Percentiles rank a stretch among this genome's conserved stretches.
These are phyloP conservation scores for Harpegnathos saltator DNA, from an alignment of 1,140 invertebrate genomes.

Conservation along the genomic window DNA sequence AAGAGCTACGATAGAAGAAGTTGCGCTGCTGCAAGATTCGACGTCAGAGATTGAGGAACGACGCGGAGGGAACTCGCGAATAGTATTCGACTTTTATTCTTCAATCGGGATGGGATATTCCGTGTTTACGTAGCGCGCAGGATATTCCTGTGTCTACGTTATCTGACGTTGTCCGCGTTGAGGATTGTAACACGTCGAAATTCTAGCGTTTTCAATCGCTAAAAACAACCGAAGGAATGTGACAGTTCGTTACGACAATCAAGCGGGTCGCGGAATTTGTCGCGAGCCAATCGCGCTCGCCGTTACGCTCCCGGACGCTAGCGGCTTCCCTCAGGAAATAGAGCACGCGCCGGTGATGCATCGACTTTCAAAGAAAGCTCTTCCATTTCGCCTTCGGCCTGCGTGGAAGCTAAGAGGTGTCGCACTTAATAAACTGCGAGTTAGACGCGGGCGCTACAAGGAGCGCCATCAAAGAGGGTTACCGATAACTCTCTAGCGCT, in stretches of 20 bases:
- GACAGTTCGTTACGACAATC: constrained; percentile 24
- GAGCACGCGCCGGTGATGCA: constrained; percentile 50
- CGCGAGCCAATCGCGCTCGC: constrained; percentile 27
- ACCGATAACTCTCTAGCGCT: constrained; percentile 42
- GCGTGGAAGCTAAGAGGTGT: not conserved
- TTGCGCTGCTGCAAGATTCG: too few species aligned
- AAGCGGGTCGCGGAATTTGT: constrained; percentile 14
- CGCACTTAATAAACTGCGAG: constrained; percentile 44
- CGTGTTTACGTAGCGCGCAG: not conserved
- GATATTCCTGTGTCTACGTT: not conserved
- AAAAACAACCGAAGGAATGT: not conserved
- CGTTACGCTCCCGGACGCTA: not conserved
- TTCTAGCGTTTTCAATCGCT: not conserved
- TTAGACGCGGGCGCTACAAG: constrained; percentile 20
- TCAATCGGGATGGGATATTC: too few species aligned
- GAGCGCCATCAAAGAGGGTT: not conserved
- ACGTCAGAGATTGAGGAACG: too few species aligned
- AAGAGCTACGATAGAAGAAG: too few species aligned
- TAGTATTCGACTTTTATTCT: too few species aligned
- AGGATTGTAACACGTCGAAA: not conserved
- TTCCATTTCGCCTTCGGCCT: not conserved
- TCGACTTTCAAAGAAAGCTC: constrained; percentile 16
- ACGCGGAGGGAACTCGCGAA: too few species aligned
- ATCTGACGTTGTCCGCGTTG: too few species aligned
- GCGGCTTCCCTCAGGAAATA: not conserved